Conservation (phyloP, 2,797 vertebrate genomes). For the Eulemur coronatus region DNA sequence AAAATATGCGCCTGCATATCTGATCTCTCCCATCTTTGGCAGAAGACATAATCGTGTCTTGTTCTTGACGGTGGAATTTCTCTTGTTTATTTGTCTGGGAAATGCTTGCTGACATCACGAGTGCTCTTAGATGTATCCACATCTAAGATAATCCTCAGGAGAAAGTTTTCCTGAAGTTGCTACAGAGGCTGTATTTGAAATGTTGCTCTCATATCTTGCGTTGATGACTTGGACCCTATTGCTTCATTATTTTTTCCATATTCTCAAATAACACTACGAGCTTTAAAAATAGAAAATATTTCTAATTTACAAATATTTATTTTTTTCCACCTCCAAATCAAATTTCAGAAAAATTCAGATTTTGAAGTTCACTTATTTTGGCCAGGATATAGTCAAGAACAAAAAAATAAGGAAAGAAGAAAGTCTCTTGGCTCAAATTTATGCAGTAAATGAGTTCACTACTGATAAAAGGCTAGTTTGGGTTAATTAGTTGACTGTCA, state of each 20-base stretch:
- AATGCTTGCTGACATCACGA: neutral
- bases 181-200: neutral
- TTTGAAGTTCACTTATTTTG: neutral
- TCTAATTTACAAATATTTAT: neutral
- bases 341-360: neutral
- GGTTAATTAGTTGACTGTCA: neutral
- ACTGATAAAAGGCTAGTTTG: neutral
- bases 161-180: accelerated
- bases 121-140: neutral
- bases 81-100: neutral
- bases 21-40: neutral
- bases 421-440: neutral
- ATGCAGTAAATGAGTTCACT: neutral
- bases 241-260: neutral
- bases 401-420: neutral
- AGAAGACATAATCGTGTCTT: neutral
- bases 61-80: neutral
- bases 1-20: neutral
- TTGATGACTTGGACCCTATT: neutral
- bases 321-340: neutral
- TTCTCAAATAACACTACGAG: neutral
- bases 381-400: neutral
- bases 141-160: neutral
- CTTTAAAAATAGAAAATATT: neutral
- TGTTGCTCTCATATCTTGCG: neutral